A percentile compares a stretch with the other conserved stretches of the same genome.
phyloP scores from a whole-genome alignment of 2,113 vertebrate species.

The Catharus bicknelli region DNA sequence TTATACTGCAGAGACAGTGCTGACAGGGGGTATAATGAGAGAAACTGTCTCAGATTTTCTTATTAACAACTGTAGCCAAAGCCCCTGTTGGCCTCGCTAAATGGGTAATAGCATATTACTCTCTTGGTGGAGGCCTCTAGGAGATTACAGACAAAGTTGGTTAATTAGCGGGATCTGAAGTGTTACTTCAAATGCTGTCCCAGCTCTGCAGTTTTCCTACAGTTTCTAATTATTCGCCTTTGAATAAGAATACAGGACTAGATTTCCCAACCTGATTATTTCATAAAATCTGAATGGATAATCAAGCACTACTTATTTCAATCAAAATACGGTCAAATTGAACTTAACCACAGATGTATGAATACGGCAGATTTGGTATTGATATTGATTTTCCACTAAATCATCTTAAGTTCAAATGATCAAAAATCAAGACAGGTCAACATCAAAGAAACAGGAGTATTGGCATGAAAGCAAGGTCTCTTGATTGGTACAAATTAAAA shows the following conservation, averaged over 20 bases:
- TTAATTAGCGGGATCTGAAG: constrained; percentile 83
- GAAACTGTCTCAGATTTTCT: constrained; percentile 79
- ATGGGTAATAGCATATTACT: constrained; percentile 79
- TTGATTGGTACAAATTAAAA: constrained; percentile 86
- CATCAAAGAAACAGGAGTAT: constrained; percentile 84
- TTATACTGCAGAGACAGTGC: constrained; percentile 73
- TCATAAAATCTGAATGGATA: constrained; percentile 76
- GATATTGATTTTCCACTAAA: constrained; percentile 86
- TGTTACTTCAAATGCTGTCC: constrained; percentile 75
- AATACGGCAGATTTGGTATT: constrained; percentile 79
- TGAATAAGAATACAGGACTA: constrained; percentile 76
- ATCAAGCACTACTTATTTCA: constrained; percentile 80
- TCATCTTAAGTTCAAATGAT: constrained; percentile 84
- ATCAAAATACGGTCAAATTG: constrained; percentile 78
- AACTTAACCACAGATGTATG: constrained; percentile 77
- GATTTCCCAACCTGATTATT: constrained; percentile 76
- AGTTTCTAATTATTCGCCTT: constrained; percentile 79
- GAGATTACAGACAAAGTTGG: constrained; percentile 78
- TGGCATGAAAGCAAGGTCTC: constrained; percentile 81
- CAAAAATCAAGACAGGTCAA: constrained; percentile 85
- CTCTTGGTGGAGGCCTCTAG: constrained; percentile 74
- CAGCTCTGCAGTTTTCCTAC: constrained; percentile 73
- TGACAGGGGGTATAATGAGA: constrained; percentile 83
- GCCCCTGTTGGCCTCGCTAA: constrained; percentile 74
- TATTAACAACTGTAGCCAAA: constrained; percentile 81